Base-by-base conservation (phyloP, 2,113 vertebrate genomes). In the Centropus unirufus region DNA sequence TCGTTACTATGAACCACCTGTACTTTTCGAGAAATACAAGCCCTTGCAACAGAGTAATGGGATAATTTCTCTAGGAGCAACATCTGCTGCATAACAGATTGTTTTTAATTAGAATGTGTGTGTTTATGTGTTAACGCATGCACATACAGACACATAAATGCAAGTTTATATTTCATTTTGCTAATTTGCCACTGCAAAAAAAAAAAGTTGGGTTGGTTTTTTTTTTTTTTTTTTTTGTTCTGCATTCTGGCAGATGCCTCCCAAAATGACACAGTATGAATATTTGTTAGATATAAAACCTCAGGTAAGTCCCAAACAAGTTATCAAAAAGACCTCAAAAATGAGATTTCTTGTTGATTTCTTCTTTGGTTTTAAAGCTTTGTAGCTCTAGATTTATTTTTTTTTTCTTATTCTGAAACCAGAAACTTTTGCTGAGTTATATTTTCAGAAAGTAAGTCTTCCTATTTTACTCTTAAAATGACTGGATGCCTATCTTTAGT, bases 121-220 rank as follows among this genome's bases (percentile, higher is more conserved):
- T 9, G 14, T 42, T 27, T 57, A 8, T 44, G 26, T 47, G 12
- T 34, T 72, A 63, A 55, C 0, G 1, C 29, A 59, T 3, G 12
- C 10, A 34, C 15, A 19, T 23, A 34, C 4, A 14, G 29, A 51
- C 11, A 57, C 32, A 77, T 5, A 29, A 13, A 73, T 0, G 2
- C n/a, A 39, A 1, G 1, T 12, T 16, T 54, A 14, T 8, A 83
- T 62, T 67, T 87, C 18, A 32, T 51, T 78, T 78, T 62, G 7
- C 4, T 55, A 51, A 12, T 39, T 59, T 59, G 7, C 3, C 30
- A 44, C 11, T 46, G 54, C 5, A 40, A 72, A 90, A 79, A 32
- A 0, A 1, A 42, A 46, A 16, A 46, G 44, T 18, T 46, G 8
- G 1, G 21, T 19, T 11, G 1, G 21, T 16, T 11, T 29, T 2